Evolutionary conservation across 2,113 vertebrate species (phyloP), one percentile per base, ranked within the genome.

Genomic region (Spheniscus mendiculus): DNA sequence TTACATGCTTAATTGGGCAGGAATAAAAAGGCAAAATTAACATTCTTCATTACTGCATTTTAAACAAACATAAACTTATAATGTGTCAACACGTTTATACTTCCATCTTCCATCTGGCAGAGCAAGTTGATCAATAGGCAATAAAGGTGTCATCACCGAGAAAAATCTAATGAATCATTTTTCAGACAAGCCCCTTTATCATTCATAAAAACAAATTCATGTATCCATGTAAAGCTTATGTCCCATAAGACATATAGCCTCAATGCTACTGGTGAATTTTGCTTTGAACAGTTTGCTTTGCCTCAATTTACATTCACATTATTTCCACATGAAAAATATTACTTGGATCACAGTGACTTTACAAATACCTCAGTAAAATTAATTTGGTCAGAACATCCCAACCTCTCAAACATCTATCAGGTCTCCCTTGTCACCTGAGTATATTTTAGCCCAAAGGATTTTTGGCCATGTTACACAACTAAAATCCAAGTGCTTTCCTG

Each of bases 51-150:
- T 67, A 44, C 20, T 74, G 38, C 26, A 55, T 81, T 96, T 96
- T 78, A 89, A 93, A 62, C 19, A 78, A 86, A 58, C n/a, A n/a
- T 66, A 58, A 93, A 47, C 23, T 83, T 69, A 47, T 5, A 71
- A 55, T 14, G 26, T 80, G 83, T n/a, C n/a, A 58, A 27, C 49
- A 70, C 49, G 73, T 73, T 85, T 90, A 34, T 58, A 77, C 25
- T 84, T 86, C 36, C 52, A 34, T 58, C n/a, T 86, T 83, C 73
- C 44, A 56, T 53, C 44, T 72, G 88, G n/a, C 59, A 86, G 62
- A 89, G 45, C 34, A 89, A 92, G 72, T 26, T 81, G 55, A 94
- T 87, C 83, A 86, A 80, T 19, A 72, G 50, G 36, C 50, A 92
- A 16, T 78, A 83, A 93, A 94, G 15, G 27, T 92, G 53, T 76